Evolutionary conservation across 2,113 vertebrate species (phyloP).

Genomic region (Neolamprologus variostigma): DNA sequence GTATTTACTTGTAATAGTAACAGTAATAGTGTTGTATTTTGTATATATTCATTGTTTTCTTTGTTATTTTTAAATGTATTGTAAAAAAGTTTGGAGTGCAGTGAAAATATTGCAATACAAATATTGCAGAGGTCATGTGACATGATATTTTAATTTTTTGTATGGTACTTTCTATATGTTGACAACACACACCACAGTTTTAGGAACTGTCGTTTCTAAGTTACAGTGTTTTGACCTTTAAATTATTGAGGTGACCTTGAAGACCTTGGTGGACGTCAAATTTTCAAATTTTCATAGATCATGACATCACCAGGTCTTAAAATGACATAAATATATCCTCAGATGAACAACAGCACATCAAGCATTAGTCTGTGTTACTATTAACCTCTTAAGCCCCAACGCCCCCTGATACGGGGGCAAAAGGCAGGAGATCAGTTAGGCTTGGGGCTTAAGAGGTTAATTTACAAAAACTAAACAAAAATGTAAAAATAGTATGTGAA

Average conservation of each 20-base stretch:
- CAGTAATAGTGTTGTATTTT: fast-evolving
- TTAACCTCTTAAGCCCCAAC: too few relatives aligned
- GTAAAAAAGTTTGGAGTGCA: fast-evolving
- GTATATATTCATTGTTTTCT: neutral
- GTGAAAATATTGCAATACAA: neutral
- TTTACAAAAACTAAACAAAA: neutral
- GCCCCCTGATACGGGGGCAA: too few relatives aligned
- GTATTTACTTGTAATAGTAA: neutral
- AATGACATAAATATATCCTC: neutral
- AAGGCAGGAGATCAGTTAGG: too few relatives aligned
- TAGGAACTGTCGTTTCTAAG: neutral
- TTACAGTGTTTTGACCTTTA: neutral
- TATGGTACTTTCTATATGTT: neutral
- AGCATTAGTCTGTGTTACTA: neutral
- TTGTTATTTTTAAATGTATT: neutral
- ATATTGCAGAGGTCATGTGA: neutral
- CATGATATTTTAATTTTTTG: neutral
- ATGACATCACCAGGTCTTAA: neutral
- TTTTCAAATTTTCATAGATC: fast-evolving
- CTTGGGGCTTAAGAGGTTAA: too few relatives aligned
- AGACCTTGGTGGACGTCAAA: neutral
- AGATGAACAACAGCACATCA: neutral
- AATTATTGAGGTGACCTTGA: neutral
- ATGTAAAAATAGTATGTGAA: neutral
- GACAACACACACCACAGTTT: neutral